Base-by-base conservation (phyloP, 2,888 invertebrate species). In the Sylvicola cinctus region DNA sequence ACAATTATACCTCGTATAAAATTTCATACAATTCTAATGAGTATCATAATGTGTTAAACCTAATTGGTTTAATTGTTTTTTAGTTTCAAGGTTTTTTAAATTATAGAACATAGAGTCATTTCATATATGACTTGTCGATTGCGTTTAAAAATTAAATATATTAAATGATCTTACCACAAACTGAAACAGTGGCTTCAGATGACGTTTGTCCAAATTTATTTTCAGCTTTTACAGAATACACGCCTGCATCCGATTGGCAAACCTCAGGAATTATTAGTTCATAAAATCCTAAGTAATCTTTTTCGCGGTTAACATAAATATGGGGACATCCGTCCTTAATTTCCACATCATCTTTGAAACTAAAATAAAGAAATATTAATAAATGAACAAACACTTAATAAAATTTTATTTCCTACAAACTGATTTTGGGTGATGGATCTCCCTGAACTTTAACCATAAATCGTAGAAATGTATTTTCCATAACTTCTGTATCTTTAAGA, bases 391-490 rank as follows among this genome's bases (percentile, higher is more conserved):
- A n/a, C 5, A 11, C 29, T 3, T 16, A 29, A 37, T 12, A 31
- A 11, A 12, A 34, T 23, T 12, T 14, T 13, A 12, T 34, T 45
- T 71, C 80, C 73, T 62, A 90, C 93, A 95, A 93, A 56, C 74
- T 75, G 31, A 95, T 71, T 41, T 74, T 75, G 2, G 96, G 95
- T 50, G 77, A 79, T 2, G 90, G 88, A 45, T 83, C 75, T 8
- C 88, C 88, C 44, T 74, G 74, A 34, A 87, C 77, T 57, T 81
- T 81, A 38, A 88, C 70, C 75, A 88, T 78, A 52, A 87, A 88
- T 23, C 87, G 69, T 36, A 88, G 66, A 49, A 79, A 81, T 1
- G 88, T 87, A 47, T 80, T 76, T 52, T 84, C 75, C 46, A 87
- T 58, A 17, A 90, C 70, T 54, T 90, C 85, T 1, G 88, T 81